Base-by-base conservation (phyloP, 1,140 invertebrate species). In the Papilio polyxenes region DNA sequence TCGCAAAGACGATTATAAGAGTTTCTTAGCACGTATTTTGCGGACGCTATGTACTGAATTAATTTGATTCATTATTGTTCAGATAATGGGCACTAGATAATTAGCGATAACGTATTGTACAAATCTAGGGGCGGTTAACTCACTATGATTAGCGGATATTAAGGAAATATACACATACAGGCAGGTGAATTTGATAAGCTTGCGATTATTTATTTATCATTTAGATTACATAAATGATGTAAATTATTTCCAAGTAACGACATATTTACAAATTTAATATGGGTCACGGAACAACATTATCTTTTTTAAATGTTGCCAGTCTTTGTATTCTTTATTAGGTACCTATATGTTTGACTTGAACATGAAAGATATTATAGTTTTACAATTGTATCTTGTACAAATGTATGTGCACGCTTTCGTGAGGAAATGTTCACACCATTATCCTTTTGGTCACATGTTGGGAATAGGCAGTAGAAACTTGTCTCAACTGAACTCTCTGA, bases 1-100 rank as follows among this genome's bases (percentile, higher is more conserved):
- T 53, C 37, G n/a, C 37, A 15, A 49, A 31, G 23, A 80, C 44
- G 49, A 65, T 80, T 59, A 80, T 84, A 84, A 79, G 56, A 62
- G 75, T 82, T 79, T 84, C 76, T 83, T 81, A 69, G 74, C 65
- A 65, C 79, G 65, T 85, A 77, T 84, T 31, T 83, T 49, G 81
- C 53, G 11, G 74, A 17, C n/a, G 23, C 49, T 84, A 72, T 88
- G 82, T 83, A 81, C 69, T 69, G 83, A 83, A 81, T 83, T 85
- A 76, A 85, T 87, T 85, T 84, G 82, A 48, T 82, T 78, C 77
- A 56, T 90, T 91, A 3, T 83, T 49, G 31, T 62, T 88, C 95
- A 49, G 65, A 80, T 82, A 80, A 80, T 82, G 37, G 40, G 7
- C 23, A 48, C 51, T 40, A 49, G 62, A 80, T 81, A 78, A 72